These are phyloP conservation scores for Poeciliopsis turrubarensis DNA, from an alignment of 2,113 vertebrate genomes.

Conservation along the genomic window DNA sequence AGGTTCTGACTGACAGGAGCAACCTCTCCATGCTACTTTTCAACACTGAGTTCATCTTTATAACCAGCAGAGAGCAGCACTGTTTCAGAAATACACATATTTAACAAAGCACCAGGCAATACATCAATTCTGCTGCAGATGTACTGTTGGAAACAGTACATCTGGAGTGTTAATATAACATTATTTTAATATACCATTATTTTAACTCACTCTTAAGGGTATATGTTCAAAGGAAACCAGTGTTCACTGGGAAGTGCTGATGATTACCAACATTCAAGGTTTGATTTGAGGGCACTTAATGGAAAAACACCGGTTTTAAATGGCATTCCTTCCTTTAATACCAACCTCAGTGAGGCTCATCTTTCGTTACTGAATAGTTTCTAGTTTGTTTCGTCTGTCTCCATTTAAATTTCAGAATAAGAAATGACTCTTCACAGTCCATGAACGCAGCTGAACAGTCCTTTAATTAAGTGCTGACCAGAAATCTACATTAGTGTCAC, in stretches of 20 bases:
- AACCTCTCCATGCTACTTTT: background rate
- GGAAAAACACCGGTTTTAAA: background rate
- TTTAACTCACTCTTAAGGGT: background rate
- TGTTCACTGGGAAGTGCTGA: background rate
- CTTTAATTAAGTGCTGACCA: too few relatives aligned
- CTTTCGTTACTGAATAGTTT: too few relatives aligned
- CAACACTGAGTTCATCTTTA: background rate
- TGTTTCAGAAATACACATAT: too few relatives aligned
- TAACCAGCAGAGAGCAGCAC: conserved; percentile 48
- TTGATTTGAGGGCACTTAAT: too few relatives aligned
- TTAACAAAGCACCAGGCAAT: background rate
- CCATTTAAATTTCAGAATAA: too few relatives aligned
- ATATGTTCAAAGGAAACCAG: background rate
- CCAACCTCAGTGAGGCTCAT: too few relatives aligned
- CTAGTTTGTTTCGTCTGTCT: too few relatives aligned
- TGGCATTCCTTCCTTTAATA: too few relatives aligned
- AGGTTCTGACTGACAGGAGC: conserved; percentile 2
- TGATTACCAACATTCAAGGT: too few relatives aligned
- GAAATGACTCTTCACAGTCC: too few relatives aligned
- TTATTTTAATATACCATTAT: background rate
- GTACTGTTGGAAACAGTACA: background rate
- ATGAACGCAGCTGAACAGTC: too few relatives aligned
- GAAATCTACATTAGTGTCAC: too few relatives aligned
- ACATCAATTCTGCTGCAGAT: background rate
- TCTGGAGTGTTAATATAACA: background rate